Percentiles rank a stretch among this genome's conserved stretches.
These are phyloP conservation scores for Dusona sp. DNA, from an alignment of 2,888 invertebrate genomes.

Conservation along the genomic window DNA sequence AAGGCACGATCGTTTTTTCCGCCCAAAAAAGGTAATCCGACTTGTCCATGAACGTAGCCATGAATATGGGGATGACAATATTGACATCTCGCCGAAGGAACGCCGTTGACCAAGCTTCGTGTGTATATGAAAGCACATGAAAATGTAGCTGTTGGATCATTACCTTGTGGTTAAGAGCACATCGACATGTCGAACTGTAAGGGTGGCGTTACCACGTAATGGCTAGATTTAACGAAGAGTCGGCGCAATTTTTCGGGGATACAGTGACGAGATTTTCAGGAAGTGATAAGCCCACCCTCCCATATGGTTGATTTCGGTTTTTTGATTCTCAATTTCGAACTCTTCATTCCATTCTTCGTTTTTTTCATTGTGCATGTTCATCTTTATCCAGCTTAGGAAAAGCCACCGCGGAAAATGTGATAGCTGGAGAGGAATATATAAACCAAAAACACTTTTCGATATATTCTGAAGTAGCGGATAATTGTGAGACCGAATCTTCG, in stretches of 20 bases:
- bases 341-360: not conserved
- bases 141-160: conserved; percentile 42
- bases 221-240: conserved; percentile 61
- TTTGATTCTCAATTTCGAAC: not conserved
- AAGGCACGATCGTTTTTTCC: conserved; percentile 10
- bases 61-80: not conserved
- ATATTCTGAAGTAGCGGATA: conserved; percentile 34
- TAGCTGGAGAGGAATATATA: conserved; percentile 7
- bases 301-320: conserved; percentile 36
- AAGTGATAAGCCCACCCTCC: conserved; percentile 53
- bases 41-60: not conserved
- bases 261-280: conserved; percentile 37
- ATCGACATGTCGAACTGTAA: conserved; percentile 43
- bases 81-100: not conserved
- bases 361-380: conserved; percentile 21
- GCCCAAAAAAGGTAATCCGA: not conserved
- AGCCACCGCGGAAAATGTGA: not conserved
- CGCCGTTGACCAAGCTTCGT: not conserved
- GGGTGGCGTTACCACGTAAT: conserved; percentile 36
- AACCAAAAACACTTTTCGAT: not conserved
- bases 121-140: not conserved
- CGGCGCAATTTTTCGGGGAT: not conserved
- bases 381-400: conserved; percentile 34
- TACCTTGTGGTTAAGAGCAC: conserved; percentile 49
- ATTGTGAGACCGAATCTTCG: conserved; percentile 47